Percentiles rank a stretch among this genome's conserved stretches.
These are phyloP conservation scores for Rhinoraja longicauda DNA, from an alignment of 2,797 vertebrate species.

Conservation along the genomic window DNA sequence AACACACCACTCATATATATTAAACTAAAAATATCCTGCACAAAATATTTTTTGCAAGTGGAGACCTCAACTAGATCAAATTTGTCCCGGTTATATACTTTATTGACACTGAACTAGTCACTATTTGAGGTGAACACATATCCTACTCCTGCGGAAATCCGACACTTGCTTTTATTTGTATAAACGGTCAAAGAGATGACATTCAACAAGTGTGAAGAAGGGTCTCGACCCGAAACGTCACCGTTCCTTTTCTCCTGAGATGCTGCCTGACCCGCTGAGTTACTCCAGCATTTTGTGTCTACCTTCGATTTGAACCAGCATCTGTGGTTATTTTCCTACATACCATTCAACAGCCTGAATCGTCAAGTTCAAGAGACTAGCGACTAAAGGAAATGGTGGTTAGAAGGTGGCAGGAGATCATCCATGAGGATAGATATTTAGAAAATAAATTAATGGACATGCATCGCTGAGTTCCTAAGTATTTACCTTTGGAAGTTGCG, in stretches of 20 bases:
- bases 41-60: too few relatives aligned
- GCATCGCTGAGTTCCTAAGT: background rate
- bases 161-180: background rate
- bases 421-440: background rate
- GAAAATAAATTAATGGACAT: background rate
- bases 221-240: too few relatives aligned
- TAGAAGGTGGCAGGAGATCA: background rate
- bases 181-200: background rate
- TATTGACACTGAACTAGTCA: background rate
- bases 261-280: too few relatives aligned
- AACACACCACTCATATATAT: background rate
- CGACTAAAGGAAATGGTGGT: fast-evolving
- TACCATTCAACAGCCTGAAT: background rate
- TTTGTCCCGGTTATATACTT: too few relatives aligned
- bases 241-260: too few relatives aligned
- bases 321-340: too few relatives aligned
- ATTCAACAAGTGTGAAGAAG: too few relatives aligned
- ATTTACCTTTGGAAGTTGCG: conserved; percentile 68
- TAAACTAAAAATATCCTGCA: background rate
- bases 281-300: too few relatives aligned
- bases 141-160: background rate
- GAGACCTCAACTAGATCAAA: too few relatives aligned
- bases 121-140: background rate
- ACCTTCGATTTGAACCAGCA: too few relatives aligned
- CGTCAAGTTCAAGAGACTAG: conserved; percentile 31